A percentile compares a stretch with the other conserved stretches of the same genome.
phyloP scores from a whole-genome alignment of 2,888 invertebrate genomes.

The Zele albiditarsus region DNA sequence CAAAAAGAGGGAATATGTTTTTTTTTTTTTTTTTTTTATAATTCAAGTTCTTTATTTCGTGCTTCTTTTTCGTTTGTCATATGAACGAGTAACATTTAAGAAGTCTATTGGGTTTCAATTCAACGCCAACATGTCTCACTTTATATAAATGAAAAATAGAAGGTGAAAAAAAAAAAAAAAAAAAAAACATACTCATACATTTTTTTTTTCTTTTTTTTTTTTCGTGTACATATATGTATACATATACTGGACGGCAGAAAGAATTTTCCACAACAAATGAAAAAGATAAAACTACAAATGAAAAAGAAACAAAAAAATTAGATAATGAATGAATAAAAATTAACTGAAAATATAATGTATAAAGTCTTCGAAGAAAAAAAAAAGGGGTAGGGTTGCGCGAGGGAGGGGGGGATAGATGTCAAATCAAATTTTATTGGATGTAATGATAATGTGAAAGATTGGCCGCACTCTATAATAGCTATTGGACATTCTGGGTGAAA shows the following conservation, averaged over 20 bases:
- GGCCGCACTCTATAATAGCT: constrained; percentile 10
- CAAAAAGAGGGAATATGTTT: background rate
- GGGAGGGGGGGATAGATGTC: constrained; percentile 20
- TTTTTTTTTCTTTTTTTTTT: background rate
- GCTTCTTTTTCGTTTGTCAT: background rate
- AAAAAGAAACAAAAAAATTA: constrained; percentile 27
- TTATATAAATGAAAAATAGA: background rate
- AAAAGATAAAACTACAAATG: constrained; percentile 5
- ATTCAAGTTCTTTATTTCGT: background rate
- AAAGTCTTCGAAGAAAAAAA: constrained; percentile 48
- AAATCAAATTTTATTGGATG: constrained; percentile 44
- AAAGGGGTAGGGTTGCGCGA: too few species aligned
- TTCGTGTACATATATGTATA: constrained; percentile 1
- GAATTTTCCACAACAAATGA: constrained; percentile 16
- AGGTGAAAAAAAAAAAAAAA: background rate
- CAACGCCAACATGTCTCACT: background rate
- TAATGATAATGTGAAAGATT: constrained; percentile 18
- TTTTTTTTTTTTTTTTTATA: constrained; percentile 7
- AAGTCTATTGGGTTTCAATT: background rate
- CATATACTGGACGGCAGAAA: constrained; percentile 27
- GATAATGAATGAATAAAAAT: constrained; percentile 15
- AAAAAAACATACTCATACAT: background rate
- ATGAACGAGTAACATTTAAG: background rate
- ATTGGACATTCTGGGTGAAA: constrained; percentile 40
- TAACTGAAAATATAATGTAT: constrained; percentile 48